These are phyloP conservation scores for Balaenoptera acutorostrata DNA, from an alignment of 2,113 vertebrate genomes.

Conservation along the genomic window DNA sequence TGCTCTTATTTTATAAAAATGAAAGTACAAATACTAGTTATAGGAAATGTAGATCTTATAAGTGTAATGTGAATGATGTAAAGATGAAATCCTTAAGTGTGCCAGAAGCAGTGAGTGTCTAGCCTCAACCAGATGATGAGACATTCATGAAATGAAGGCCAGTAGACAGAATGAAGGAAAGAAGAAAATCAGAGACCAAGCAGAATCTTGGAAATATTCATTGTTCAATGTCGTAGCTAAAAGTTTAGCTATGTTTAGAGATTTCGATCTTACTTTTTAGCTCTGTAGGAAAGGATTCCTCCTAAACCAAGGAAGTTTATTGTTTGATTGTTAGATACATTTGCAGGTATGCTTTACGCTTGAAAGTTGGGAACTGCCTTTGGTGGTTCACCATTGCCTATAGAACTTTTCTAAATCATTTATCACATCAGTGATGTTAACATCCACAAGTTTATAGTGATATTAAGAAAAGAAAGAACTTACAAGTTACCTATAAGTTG, in stretches of 20 bases:
- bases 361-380: neutral
- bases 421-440: neutral
- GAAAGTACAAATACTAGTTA: neutral
- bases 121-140: neutral
- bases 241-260: neutral
- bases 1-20: slow-evolving; percentile 4
- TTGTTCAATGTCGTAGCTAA: neutral
- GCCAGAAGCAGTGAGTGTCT: neutral
- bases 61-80: neutral
- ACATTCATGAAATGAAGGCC: neutral
- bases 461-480: neutral
- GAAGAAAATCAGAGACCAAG: neutral
- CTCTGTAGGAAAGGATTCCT: neutral
- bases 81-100: neutral
- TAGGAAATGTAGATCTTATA: neutral
- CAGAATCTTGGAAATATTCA: neutral
- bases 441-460: neutral
- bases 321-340: neutral
- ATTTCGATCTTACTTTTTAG: neutral
- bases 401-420: neutral
- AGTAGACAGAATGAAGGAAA: neutral
- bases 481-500: neutral
- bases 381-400: neutral
- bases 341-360: neutral
- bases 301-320: neutral